phyloP scores from a whole-genome alignment of 2,113 vertebrate genomes.

The Mustela nigripes region DNA sequence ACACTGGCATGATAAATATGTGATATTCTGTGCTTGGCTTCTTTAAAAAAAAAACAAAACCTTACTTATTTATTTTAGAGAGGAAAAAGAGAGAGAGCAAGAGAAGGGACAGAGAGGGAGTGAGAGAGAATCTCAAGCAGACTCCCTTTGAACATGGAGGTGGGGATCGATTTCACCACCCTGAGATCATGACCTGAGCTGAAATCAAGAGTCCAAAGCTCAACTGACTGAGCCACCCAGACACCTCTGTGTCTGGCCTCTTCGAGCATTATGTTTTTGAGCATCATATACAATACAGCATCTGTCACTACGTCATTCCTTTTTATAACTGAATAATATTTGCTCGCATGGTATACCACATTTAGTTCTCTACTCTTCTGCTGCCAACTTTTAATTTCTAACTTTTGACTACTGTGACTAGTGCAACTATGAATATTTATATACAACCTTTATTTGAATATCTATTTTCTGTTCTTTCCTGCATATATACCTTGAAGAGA shows the following conservation, averaged over 20 bases:
- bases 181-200: not conserved
- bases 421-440: not conserved
- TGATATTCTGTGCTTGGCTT: not conserved
- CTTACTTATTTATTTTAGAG: not conserved
- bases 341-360: not conserved
- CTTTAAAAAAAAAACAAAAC: not conserved
- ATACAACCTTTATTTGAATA: not conserved
- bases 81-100: not conserved
- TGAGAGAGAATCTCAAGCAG: not conserved
- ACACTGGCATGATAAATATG: not conserved
- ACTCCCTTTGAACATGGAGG: not conserved
- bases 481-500: not conserved
- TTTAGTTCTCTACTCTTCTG: not conserved
- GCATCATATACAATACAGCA: not conserved
- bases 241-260: not conserved
- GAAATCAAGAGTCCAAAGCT: not conserved
- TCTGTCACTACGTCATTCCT: not conserved
- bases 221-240: not conserved
- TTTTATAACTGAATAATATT: not conserved
- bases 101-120: no score
- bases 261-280: not conserved
- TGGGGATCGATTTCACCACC: not conserved
- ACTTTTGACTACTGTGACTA: not conserved
- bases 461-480: not conserved
- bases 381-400: not conserved